Evolutionary conservation across 1,140 invertebrate species (phyloP), one percentile per base, ranked within the genome.

Genomic region (Drosophila nannoptera): DNA sequence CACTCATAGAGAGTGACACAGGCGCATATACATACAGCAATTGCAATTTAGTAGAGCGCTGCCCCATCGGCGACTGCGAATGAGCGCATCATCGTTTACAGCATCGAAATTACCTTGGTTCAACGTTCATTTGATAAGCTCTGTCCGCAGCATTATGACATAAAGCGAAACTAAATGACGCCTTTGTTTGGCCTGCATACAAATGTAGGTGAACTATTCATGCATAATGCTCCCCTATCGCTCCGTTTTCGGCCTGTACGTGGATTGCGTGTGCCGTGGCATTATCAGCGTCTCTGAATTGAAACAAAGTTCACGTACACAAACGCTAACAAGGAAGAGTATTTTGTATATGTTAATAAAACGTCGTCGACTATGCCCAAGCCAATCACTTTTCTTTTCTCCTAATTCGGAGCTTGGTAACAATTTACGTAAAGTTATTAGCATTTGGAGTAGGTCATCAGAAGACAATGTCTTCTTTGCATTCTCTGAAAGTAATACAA

Each of bases 81-180:
- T 29, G 55, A 14, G 53, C 31, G 31, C 48, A 50, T 50, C 53
- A 58, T 7, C 53, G 38, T 31, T 58, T 31, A 22, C 61, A 69
- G 60, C 66, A 58, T 33, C 43, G 46, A 53, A 14, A 8, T 65
- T 65, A 65, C 67, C 67, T 64, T 69, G 67, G 67, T 69, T 64
- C 40, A 46, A 69, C 35, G 58, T 45, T 29, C 58, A 66, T 66
- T 70, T 70, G 54, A 59, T 64, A 53, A 46, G 48, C 42, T 42
- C 36, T 45, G 58, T 42, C 38, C 14, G 32, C 46, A 48, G 59
- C 38, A 67, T 68, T 64, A 64, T 53, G 52, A 56, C 50, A 69
- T 69, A 52, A 32, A 9, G 40, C 7, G 33, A 49, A 40, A 36
- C n/a, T 11, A 48, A 63, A 32, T 12, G 29, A 46, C 22, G 45